Evolutionary conservation across 2,113 vertebrate genomes (phyloP).

Genomic region (Tangachromis dhanisi): DNA sequence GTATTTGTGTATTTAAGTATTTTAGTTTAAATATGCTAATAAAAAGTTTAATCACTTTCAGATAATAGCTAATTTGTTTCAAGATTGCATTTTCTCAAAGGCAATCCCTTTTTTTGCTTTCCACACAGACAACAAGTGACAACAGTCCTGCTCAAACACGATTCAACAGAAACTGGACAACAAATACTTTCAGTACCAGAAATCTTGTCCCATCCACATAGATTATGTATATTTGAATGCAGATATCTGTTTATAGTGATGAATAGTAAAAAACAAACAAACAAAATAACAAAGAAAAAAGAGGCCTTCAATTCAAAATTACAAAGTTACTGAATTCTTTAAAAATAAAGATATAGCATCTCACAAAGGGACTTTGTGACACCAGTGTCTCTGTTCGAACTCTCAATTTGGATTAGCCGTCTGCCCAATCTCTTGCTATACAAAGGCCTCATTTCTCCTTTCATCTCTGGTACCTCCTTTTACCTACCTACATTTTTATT

Average conservation of each 20-base stretch:
- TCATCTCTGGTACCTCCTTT: neutral
- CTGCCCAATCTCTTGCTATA: neutral
- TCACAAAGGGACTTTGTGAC: neutral
- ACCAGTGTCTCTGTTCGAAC: neutral
- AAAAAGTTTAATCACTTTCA: neutral
- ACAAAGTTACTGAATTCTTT: neutral
- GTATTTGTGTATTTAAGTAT: neutral
- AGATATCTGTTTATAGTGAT: neutral
- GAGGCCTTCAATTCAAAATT: neutral
- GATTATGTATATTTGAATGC: neutral
- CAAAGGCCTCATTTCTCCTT: neutral
- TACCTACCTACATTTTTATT: neutral
- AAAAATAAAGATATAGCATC: neutral
- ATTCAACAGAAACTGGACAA: neutral
- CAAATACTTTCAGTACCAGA: neutral
- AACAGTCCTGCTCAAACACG: neutral
- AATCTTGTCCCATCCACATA: neutral
- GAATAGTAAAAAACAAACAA: neutral
- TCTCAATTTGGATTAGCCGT: neutral
- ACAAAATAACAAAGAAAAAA: neutral
- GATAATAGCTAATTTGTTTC: neutral
- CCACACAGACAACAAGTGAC: neutral
- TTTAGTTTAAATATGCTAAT: neutral
- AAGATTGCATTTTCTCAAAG: neutral
- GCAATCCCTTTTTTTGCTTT: neutral